Evolutionary conservation across 2,797 vertebrate genomes (phyloP), one percentile per base, ranked within the genome.

Genomic region (Sus cebifrons): DNA sequence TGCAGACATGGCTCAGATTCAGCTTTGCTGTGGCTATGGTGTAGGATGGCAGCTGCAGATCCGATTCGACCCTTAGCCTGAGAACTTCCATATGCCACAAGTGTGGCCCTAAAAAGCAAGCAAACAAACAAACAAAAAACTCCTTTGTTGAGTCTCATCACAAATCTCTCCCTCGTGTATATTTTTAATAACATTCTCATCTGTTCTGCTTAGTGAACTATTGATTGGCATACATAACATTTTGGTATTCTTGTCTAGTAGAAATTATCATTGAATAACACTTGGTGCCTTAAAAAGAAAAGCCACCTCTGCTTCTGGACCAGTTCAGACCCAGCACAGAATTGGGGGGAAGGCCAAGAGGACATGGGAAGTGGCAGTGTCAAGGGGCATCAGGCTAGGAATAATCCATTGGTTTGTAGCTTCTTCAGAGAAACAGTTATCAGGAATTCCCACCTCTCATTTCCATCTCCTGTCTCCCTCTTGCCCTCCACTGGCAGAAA

Each of bases 211-310:
- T 83, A 70, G 25, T 86, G 88, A 94, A 88, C 18, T 64, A 91
- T 56, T 44, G n/a, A 60, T 29, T 40, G 64, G 8, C 49, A 54
- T 60, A 87, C 73, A 29, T 81, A 52, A 78, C 56, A 82, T 74
- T 83, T 91, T 89, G 6, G 91, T 86, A 67, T 86, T 92, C 62
- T 89, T 89, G 82, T 81, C 68, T 73, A 74, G 9, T 67, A 81
- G 73, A 94, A 91, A 93, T 83, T 64, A 75, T 75, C 93, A 70
- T 52, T 49, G 17, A 81, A 58, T 56, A 91, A 84, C 14, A 65
- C 23, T 89, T 86, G 32, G 89, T 56, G 89, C 9, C n/a, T 67
- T 86, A 32, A 67, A 89, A 85, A 60, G 32, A 67, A 73, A 65
- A 84, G 79, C 25, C 29, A 54, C 21, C 13, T 56, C 56, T 60